Evolutionary conservation across 2,113 vertebrate genomes (phyloP), one percentile per base, ranked within the genome.

Genomic region (Smithornis capensis): DNA sequence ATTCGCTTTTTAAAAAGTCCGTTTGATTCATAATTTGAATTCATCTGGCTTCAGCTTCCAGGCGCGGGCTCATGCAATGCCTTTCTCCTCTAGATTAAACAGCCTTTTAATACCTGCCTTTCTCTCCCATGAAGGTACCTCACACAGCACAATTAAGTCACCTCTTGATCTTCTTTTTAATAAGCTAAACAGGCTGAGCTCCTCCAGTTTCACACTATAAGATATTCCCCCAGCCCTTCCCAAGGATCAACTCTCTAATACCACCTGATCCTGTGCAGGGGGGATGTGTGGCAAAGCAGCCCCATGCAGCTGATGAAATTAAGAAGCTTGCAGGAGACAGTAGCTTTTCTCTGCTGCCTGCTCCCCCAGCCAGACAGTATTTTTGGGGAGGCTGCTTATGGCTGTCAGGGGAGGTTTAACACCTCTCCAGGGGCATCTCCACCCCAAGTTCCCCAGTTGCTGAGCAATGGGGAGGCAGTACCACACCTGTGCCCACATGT

Each of bases 111-210:
- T 86, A 93, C 83, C 86, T 68, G 49, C 60, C 56, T 86, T 87
- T 87, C 83, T 97, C 86, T 94, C 77, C 89, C 21, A 0, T 45
- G 73, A 92, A 92, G 80, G 53, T 64, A 87, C 83, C 50, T 94
- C 77, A 91, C 73, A 89, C 81, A 89, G 83, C 80, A 92, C 91
- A 96, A 94, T 94, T 92, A 94, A 95, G 83, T 91, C 92, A 87
- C 83, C 80, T 82, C 87, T 90, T 97, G 87, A 94, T 93, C 90
- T 88, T 93, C 89, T 81, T 95, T 96, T 89, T 93, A 89, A 90
- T 96, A 95, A 95, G 86, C 73, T 94, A 97, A 97, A 89, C 38
- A 92, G 92, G 74, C 73, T 93, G 94, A 96, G 82, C 85, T 89
- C 49, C 84, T 94, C 45, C 2, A 3, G 87, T 79, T 94, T 85